Conservation (phyloP, 2,888 invertebrate genomes). For the Yponomeuta plumbellus region DNA sequence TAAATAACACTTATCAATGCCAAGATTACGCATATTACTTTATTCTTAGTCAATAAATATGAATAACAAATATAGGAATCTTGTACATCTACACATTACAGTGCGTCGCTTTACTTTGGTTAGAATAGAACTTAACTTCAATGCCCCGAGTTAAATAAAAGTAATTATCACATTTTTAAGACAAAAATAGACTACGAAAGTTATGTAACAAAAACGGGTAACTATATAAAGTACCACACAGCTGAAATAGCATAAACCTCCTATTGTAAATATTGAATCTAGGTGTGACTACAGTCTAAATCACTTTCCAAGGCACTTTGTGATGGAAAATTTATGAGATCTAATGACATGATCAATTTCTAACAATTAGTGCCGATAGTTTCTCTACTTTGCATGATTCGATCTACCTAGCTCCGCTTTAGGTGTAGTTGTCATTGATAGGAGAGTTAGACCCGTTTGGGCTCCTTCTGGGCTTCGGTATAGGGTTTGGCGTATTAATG, state of each 20-base stretch:
- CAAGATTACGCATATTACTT: neutral
- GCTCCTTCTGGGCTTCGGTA: slow-evolving; percentile 77
- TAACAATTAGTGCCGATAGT: neutral
- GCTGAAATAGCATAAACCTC: neutral
- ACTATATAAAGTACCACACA: slow-evolving; percentile 8
- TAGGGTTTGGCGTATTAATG: slow-evolving; percentile 66
- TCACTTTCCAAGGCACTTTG: slow-evolving; percentile 7
- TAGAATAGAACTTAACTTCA: neutral
- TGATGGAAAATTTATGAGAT: neutral
- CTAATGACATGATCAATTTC: slow-evolving; percentile 2
- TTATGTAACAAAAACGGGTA: neutral
- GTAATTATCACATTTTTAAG: slow-evolving; percentile 8
- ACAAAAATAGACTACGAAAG: neutral
- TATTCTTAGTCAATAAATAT: neutral
- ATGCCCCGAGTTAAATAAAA: neutral
- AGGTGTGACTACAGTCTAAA: neutral
- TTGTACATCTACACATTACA: slow-evolving; percentile 4
- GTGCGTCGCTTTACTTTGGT: slow-evolving; percentile 9
- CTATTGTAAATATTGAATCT: slow-evolving; percentile 1
- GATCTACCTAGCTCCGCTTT: neutral
- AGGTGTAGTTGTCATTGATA: slow-evolving; percentile 10
- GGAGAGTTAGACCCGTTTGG: slow-evolving; percentile 55
- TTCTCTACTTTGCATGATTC: slow-evolving; percentile 2
- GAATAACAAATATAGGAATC: slow-evolving; percentile 10
- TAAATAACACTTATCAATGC: neutral